Evolutionary conservation across 2,113 vertebrate genomes (phyloP).

Genomic region (Eptesicus fuscus): DNA sequence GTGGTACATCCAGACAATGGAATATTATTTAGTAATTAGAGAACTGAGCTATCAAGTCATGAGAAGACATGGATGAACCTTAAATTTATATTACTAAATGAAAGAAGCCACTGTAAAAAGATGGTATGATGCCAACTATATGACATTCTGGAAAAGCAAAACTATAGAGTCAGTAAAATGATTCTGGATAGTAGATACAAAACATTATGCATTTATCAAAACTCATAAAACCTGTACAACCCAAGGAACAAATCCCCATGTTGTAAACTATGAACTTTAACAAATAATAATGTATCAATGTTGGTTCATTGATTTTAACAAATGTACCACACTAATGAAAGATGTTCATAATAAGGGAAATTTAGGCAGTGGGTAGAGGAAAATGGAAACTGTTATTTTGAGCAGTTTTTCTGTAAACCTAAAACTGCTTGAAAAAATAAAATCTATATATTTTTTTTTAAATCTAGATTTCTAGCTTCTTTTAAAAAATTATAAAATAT

Average conservation of each 20-base stretch:
- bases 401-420: not conserved
- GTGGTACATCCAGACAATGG: not conserved
- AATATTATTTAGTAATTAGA: not conserved
- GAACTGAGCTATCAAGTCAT: not conserved
- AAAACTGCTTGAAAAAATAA: not conserved
- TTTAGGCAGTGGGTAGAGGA: not conserved
- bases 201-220: not conserved
- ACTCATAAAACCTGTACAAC: not conserved
- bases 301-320: not conserved
- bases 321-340: not conserved
- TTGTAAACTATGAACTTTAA: not conserved
- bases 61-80: not conserved
- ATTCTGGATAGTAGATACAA: not conserved
- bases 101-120: conserved; percentile 13
- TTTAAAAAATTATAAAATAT: not conserved
- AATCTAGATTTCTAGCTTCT: not conserved
- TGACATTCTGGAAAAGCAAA: not conserved
- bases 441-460: not conserved
- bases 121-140: not conserved
- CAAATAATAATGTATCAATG: not conserved
- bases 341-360: not conserved
- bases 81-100: not conserved
- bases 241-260: not conserved
- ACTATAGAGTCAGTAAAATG: not conserved
- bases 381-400: not conserved